A percentile compares a stretch with the other conserved stretches of the same genome.
These are phyloP conservation scores for Tortrix viridana DNA, from an alignment of 2,888 invertebrate species.

Conservation along the genomic window DNA sequence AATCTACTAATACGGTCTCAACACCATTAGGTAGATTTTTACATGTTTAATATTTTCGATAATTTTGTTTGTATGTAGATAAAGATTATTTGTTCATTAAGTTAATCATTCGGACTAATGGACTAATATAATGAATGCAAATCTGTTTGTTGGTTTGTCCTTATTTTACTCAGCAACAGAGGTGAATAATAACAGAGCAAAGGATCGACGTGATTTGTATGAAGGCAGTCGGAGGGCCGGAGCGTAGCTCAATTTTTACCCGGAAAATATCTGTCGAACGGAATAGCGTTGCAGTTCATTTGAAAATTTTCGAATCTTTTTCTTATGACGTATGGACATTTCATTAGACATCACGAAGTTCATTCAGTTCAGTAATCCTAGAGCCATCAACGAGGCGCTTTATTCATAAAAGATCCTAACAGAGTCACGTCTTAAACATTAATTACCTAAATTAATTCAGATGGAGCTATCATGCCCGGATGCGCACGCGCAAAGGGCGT, in stretches of 20 bases:
- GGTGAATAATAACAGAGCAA: no score
- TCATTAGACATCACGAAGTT: no score
- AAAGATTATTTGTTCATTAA: no score
- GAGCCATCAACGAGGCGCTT: not conserved
- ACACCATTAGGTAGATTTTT: not conserved
- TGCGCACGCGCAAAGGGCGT: conserved; percentile 56
- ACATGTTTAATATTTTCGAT: not conserved
- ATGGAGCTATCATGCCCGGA: conserved; percentile 58
- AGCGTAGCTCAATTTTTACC: no score
- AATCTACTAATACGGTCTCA: conserved; percentile 2
- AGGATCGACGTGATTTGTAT: no score
- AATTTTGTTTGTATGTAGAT: not conserved
- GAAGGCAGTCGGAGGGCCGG: no score
- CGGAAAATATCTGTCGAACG: no score
- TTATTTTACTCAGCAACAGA: no score
- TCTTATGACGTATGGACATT: not conserved
- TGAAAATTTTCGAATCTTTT: not conserved
- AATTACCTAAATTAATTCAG: conserved; percentile 30
- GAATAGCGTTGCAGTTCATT: not conserved
- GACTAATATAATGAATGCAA: no score
- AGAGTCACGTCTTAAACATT: conserved; percentile 23
- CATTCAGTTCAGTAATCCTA: not conserved
- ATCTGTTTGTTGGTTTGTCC: no score
- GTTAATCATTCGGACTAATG: no score
- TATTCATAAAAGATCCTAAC: conserved; percentile 3